Base-by-base conservation (phyloP, 2,888 invertebrate genomes). In the Monochamus alternatus region DNA sequence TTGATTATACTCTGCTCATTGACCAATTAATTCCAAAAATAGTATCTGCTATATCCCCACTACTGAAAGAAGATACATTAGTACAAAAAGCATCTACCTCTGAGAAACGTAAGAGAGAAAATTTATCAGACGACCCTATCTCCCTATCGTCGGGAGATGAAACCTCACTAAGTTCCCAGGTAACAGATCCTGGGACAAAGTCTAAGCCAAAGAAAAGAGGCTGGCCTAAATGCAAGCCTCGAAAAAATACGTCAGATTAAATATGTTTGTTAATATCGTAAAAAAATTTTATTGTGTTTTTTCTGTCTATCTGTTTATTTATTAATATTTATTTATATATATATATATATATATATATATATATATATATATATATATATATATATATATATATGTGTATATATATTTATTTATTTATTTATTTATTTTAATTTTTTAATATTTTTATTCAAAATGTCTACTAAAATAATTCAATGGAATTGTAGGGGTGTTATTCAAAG, bases 161-260 rank as follows among this genome's bases (percentile, higher is more conserved):
- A 55, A 55, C 12, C 3, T 55, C 55, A 3, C 14, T 55, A 22
- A 55, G 55, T 14, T 55, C 55, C 7, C 55, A 55, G 55, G 14
- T 60, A 8, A 10, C 60, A 7, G 60, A 60, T 38, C 5, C 38
- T 38, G 38, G 38, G 4, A 8, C 3, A 60, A 60, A 60, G 8
- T 5, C 30, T 31, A 60, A 30, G 12, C 9, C 30, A 30, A 60
- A 60, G 8, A 60, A n/a, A 32, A 3, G 60, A 8, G 60, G 60
- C 12, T 60, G 60, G 60, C 60, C 60, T 3, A 60, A 60, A 31
- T 31, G 60, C 9, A 60, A 60, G 12, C 60, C 60, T 60, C 60
- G 32, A 7, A 60, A 60, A 31, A 3, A 58, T 3, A 3, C 7
- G 5, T 14, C 58, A 3, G n/a, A 30, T 30, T 60, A 22, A n/a